Conservation (phyloP, 2,113 vertebrate species). For the Istiophorus platypterus region DNA sequence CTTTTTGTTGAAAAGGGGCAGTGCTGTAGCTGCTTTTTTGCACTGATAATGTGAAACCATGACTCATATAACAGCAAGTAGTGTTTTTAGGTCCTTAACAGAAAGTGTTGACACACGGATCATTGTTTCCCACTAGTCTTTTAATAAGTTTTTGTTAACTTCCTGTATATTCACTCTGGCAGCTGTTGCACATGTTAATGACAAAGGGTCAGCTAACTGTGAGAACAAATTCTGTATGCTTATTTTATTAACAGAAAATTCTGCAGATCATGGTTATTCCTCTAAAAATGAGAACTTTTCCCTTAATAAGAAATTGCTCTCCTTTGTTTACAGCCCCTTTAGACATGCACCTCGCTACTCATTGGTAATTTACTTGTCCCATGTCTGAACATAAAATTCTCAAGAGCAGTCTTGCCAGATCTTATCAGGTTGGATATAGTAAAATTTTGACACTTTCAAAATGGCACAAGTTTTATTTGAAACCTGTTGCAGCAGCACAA, state of each 20-base stretch:
- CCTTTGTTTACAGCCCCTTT: background rate
- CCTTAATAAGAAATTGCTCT: background rate
- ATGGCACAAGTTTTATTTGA: no score
- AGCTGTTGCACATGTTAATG: background rate
- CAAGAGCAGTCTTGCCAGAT: background rate
- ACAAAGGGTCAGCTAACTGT: background rate
- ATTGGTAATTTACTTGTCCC: background rate
- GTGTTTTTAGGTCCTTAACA: constrained; percentile 5
- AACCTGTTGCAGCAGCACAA: no score
- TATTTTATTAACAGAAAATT: background rate
- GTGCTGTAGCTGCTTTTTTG: background rate
- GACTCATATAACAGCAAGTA: background rate
- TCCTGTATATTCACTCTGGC: background rate
- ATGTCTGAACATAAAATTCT: background rate
- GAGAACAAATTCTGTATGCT: no score
- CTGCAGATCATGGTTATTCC: background rate
- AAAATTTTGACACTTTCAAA: no score
- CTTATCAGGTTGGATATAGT: no score
- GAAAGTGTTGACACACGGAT: background rate
- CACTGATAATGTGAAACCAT: background rate
- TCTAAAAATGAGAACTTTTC: background rate
- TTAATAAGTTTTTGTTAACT: background rate
- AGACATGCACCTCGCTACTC: background rate
- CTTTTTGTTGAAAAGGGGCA: background rate
- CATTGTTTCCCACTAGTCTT: background rate